Evolutionary conservation across 2,797 vertebrate genomes (phyloP).

Genomic region (Phoxinus dragarum): DNA sequence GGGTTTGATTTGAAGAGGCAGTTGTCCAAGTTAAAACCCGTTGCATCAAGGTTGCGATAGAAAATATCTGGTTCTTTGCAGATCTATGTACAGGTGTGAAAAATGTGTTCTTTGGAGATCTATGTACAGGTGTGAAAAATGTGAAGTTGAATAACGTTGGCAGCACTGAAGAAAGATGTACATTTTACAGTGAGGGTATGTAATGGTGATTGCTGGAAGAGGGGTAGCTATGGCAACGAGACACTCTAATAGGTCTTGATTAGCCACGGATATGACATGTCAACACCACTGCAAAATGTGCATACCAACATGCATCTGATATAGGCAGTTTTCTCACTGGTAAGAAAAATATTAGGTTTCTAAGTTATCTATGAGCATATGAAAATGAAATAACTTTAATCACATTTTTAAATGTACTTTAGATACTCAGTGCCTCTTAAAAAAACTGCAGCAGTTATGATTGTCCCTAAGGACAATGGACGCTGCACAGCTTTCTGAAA

Average conservation of each 20-base stretch:
- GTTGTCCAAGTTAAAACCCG: conserved; percentile 17
- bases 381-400: neutral
- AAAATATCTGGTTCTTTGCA: neutral
- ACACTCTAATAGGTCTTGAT: conserved; percentile 47
- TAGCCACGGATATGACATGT: conserved; percentile 39
- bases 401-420: neutral
- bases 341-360: neutral
- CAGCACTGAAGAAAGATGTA: conserved; percentile 1
- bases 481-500: neutral
- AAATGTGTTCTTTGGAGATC: conserved; percentile 1
- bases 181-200: conserved; percentile 24
- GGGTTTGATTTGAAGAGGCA: conserved; percentile 32
- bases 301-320: conserved; percentile 15
- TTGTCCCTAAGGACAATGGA: neutral
- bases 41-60: conserved; percentile 16
- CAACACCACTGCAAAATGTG: conserved; percentile 18
- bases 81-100: conserved; percentile 3
- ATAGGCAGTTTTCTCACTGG: neutral
- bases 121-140: conserved; percentile 28
- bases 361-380: neutral
- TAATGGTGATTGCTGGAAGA: conserved; percentile 42
- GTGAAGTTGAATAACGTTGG: neutral
- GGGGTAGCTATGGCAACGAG: conserved; percentile 46
- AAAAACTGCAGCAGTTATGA: neutral
- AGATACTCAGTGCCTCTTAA: neutral